These are phyloP conservation scores for Drosophila prosaltans DNA, from an alignment of 1,140 invertebrate species.

Conservation along the genomic window DNA sequence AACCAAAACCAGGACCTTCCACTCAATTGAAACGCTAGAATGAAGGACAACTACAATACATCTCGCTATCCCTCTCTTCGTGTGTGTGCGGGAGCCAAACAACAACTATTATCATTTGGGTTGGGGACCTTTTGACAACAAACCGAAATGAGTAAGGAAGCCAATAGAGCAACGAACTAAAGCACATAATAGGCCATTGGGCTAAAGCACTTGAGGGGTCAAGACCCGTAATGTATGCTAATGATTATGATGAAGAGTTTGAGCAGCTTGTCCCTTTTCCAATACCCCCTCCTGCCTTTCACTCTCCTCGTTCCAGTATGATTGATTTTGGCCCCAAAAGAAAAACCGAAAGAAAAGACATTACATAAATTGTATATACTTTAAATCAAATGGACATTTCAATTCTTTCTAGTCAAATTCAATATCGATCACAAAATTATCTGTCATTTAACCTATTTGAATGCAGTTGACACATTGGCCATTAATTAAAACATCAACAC, in stretches of 20 bases:
- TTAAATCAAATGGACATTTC: background rate
- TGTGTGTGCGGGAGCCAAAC: slow-evolving; percentile 28
- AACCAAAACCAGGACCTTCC: slow-evolving; percentile 39
- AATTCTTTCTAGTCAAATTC: slow-evolving; percentile 15
- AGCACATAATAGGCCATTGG: slow-evolving; percentile 72
- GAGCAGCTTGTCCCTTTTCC: background rate
- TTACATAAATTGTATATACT: background rate
- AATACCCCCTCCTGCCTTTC: background rate
- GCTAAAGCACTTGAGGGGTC: slow-evolving; percentile 65
- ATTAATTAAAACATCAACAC: slow-evolving; percentile 72
- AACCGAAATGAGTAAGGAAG: slow-evolving; percentile 51
- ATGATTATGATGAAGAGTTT: slow-evolving; percentile 66
- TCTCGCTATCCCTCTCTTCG: slow-evolving; percentile 1
- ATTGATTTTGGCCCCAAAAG: slow-evolving; percentile 45
- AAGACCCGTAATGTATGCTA: slow-evolving; percentile 66
- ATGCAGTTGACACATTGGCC: slow-evolving; percentile 61
- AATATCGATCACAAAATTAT: slow-evolving; percentile 47
- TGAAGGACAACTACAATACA: slow-evolving; percentile 49
- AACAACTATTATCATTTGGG: slow-evolving; percentile 68
- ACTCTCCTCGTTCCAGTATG: slow-evolving; percentile 14
- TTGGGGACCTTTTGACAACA: slow-evolving; percentile 27
- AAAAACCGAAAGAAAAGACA: too few species aligned
- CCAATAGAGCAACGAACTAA: slow-evolving; percentile 66
- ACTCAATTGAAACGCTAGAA: slow-evolving; percentile 70
- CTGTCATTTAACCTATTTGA: slow-evolving; percentile 62